A percentile compares a stretch with the other conserved stretches of the same genome.
Evolutionary conservation across 2,797 vertebrate genomes (phyloP).

Genomic region (Delichon dasypus): DNA sequence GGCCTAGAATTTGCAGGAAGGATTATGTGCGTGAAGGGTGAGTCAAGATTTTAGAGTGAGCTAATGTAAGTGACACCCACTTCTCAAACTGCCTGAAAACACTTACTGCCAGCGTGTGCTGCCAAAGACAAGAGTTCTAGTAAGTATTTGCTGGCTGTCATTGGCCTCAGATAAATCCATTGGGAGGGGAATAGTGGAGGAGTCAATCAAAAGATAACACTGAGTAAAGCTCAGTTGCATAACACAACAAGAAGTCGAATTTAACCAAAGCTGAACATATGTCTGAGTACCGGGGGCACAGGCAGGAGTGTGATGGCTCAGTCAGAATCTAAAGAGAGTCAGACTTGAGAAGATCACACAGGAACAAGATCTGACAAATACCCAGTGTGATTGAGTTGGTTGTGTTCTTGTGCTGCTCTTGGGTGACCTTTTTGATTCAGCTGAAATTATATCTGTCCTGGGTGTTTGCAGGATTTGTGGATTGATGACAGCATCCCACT

Average conservation of each 20-base stretch:
- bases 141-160: conserved; percentile 41
- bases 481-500: conserved; percentile 36
- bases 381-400: background rate
- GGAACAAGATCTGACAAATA: background rate
- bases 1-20: conserved; percentile 54
- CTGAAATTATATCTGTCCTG: background rate
- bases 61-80: conserved; percentile 62
- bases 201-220: conserved; percentile 63
- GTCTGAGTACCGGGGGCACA: background rate
- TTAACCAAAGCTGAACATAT: conserved; percentile 31
- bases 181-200: conserved; percentile 34
- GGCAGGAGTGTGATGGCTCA: background rate
- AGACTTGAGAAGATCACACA: background rate
- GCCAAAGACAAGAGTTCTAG: conserved; percentile 51
- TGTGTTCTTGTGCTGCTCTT: conserved; percentile 36
- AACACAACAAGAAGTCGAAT: conserved; percentile 39
- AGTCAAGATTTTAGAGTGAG: conserved; percentile 50
- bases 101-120: conserved; percentile 33
- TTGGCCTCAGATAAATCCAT: conserved; percentile 12
- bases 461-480: conserved; percentile 4
- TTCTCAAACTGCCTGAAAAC: conserved; percentile 65
- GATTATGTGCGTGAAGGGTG: conserved; percentile 33
- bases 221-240: conserved; percentile 49
- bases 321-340: background rate
- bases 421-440: conserved; percentile 13